These are phyloP conservation scores for Charina bottae DNA, from an alignment of 2,113 vertebrate species.

Conservation along the genomic window DNA sequence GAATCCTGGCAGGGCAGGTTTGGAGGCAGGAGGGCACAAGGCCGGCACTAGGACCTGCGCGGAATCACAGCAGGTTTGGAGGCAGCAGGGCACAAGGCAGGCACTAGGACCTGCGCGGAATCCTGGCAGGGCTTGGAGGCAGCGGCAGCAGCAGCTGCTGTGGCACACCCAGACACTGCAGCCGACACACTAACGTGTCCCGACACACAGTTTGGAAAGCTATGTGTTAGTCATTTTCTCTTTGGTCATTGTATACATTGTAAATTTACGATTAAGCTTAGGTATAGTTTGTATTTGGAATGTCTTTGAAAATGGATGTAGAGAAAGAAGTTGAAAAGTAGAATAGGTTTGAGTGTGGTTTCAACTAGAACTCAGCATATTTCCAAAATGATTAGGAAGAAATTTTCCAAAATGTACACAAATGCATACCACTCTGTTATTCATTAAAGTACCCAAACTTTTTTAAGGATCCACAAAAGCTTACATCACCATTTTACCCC, in stretches of 20 bases:
- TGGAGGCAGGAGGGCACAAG: too few relatives aligned
- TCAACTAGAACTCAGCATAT: not conserved
- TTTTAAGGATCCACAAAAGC: not conserved
- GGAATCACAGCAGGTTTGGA: too few relatives aligned
- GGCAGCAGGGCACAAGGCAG: too few relatives aligned
- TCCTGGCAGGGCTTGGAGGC: too few relatives aligned
- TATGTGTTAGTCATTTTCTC: not conserved
- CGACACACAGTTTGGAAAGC: too few relatives aligned
- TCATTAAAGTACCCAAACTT: not conserved
- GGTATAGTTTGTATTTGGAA: not conserved
- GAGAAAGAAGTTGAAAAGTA: not conserved
- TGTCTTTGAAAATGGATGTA: not conserved
- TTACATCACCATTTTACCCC: not conserved
- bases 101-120: too few relatives aligned
- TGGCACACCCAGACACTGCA: too few relatives aligned
- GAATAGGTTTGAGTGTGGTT: not conserved
- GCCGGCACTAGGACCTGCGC: too few relatives aligned
- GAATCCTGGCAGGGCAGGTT: too few relatives aligned
- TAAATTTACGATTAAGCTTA: not conserved
- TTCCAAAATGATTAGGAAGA: not conserved
- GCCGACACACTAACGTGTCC: too few relatives aligned
- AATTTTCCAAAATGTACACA: not conserved
- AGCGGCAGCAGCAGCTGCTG: too few relatives aligned
- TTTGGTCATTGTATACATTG: not conserved
- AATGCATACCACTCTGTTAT: not conserved